Base-by-base conservation (phyloP, 1,140 invertebrate genomes). In the roundworm (Caenorhabditis elegans) region DNA sequence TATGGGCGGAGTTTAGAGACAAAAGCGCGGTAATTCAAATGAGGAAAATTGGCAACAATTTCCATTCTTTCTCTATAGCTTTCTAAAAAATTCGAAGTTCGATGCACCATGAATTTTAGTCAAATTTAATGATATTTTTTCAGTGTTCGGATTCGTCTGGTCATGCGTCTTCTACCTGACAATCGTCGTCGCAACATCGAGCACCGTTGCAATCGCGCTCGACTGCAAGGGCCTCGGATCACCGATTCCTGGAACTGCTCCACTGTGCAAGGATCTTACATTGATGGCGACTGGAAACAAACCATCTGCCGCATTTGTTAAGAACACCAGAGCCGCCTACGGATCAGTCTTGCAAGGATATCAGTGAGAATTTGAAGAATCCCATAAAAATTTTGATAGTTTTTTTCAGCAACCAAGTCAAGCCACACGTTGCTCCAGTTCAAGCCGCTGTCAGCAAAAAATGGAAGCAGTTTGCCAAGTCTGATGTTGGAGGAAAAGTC, bases 261-360 rank as follows among this genome's bases (percentile, higher is more conserved):
- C 60, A 43, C 46, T 81, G 24, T 81, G 80, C 47, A 51, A 60
- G 46, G 80, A 81, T 28, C 1, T 81, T 13, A 47, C 26, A 5
- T 15, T 47, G 24, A 1, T 81, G 17, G n/a, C 17, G 6, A 22
- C 65, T 11, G 36, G 36, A 22, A 34, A 75, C 1, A 49, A 49
- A n/a, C 80, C 80, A 46, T 81, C 80, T 4, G 80, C 34, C 19
- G 22, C 10, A 8, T 81, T 81, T 28, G 26, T 19, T 1, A 24
- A 76, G 31, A 76, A 81, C 24, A 19, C 28, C 0, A 39, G 26
- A 17, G 53, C 36, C 24, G n/a, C 80, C 19, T 81, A 81, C 70
- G 17, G n/a, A 5, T 15, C 43, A 5, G 48, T 76, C 26, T 36
- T 76, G 10, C 46, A 34, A n/a, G 80, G 60, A 65, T 77, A 76